These are phyloP conservation scores for Chrysocyon brachyurus DNA, from an alignment of 2,797 vertebrate species.

Conservation along the genomic window DNA sequence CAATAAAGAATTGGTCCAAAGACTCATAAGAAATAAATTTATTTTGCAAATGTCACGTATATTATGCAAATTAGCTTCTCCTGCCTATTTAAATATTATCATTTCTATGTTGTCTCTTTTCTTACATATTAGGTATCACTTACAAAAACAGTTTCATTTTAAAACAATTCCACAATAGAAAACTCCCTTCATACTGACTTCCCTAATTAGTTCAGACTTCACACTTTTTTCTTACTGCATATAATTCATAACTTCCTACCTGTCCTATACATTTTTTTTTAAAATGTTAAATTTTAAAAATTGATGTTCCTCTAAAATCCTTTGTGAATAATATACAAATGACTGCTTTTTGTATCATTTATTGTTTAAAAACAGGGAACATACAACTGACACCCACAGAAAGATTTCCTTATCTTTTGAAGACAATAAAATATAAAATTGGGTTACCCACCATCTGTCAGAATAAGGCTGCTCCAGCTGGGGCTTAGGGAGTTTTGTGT, in stretches of 20 bases:
- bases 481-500: conserved; percentile 94
- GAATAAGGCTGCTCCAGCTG: conserved; percentile 96
- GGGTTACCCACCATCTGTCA: conserved; percentile 95
- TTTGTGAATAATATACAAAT: neutral
- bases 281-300: neutral
- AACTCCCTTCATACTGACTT: neutral
- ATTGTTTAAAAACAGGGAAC: neutral
- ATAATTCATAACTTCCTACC: neutral
- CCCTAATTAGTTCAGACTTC: neutral
- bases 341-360: neutral
- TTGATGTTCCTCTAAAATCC: neutral
- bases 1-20: neutral
- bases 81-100: neutral
- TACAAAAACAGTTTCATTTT: neutral
- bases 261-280: neutral
- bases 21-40: neutral
- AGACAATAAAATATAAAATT: neutral
- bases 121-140: neutral
- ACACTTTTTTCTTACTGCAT: neutral
- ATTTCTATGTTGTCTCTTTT: neutral
- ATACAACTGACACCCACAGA: neutral
- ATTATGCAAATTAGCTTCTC: neutral
- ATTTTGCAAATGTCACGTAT: neutral
- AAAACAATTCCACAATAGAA: neutral
- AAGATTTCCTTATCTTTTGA: neutral